Evolutionary conservation across 2,797 vertebrate genomes (phyloP).

Genomic region (Coreius guichenoti): DNA sequence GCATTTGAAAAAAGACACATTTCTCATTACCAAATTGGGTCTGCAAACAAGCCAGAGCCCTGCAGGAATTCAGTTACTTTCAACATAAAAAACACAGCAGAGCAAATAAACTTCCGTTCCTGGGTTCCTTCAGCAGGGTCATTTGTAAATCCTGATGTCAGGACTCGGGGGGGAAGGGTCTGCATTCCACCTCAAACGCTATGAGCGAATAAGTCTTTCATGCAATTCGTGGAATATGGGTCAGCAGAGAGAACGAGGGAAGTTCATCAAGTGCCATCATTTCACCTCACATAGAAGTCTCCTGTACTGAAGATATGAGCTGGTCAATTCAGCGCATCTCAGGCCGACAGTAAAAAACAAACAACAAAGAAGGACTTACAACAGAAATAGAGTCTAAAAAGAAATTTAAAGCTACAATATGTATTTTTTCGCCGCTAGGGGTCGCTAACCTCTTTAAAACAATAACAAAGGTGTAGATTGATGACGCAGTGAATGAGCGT

Average conservation of each 20-base stretch:
- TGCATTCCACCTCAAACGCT: constrained; percentile 73
- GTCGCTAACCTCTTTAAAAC: too few species aligned
- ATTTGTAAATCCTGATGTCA: constrained; percentile 80
- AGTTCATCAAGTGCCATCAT: constrained; percentile 48
- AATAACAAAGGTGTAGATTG: too few species aligned
- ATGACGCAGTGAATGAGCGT: too few species aligned
- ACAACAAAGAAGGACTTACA: not conserved
- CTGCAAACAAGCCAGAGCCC: constrained; percentile 78
- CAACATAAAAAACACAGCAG: constrained; percentile 78
- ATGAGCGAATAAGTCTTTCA: constrained; percentile 67
- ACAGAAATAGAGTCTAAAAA: not conserved
- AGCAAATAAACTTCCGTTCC: constrained; percentile 78
- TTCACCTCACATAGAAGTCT: not conserved
- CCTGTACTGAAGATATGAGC: not conserved
- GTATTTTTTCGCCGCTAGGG: too few species aligned
- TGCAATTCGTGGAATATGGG: constrained; percentile 68
- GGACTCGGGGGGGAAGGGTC: constrained; percentile 64
- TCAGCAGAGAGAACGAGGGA: constrained; percentile 67
- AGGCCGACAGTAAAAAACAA: not conserved
- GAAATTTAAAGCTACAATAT: too few species aligned
- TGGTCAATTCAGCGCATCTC: not conserved
- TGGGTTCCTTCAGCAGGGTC: constrained; percentile 74
- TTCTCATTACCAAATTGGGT: constrained; percentile 85
- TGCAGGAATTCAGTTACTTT: constrained; percentile 76
- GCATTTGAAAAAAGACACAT: constrained; percentile 70